Conservation (phyloP, 2,113 vertebrate species). For the Rhagologus leucostigma region DNA sequence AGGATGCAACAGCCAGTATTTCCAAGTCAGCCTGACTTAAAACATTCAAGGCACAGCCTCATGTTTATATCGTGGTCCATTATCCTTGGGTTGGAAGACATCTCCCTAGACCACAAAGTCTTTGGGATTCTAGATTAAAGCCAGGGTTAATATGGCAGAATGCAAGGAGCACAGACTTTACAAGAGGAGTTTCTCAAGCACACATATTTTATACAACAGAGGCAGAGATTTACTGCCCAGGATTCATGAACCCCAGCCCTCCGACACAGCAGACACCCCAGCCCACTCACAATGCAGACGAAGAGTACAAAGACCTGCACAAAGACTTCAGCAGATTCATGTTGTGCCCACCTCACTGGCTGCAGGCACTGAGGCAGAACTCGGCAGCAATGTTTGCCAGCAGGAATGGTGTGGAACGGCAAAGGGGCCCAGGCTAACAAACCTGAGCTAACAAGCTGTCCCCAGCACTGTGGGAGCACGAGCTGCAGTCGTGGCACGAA, state of each 20-base stretch:
- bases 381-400: not conserved
- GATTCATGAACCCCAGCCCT: not conserved
- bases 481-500: not conserved
- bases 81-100: not conserved
- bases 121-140: not conserved
- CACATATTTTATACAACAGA: not conserved
- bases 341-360: not conserved
- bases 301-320: not conserved
- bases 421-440: not conserved
- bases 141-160: not conserved
- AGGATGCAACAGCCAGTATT: not conserved
- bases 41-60: not conserved
- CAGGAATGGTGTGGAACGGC: not conserved
- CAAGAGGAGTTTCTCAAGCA: not conserved
- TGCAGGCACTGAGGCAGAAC: not conserved
- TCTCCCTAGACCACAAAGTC: not conserved
- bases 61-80: not conserved
- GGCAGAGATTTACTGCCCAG: not conserved
- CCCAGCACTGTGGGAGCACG: accelerated
- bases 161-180: not conserved
- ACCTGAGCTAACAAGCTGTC: not conserved
- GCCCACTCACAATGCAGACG: accelerated
- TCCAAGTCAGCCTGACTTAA: not conserved
- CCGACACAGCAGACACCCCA: not conserved
- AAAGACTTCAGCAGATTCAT: not conserved